Base-by-base conservation (phyloP, 2,888 invertebrate genomes). In the Campaea margaritaria region DNA sequence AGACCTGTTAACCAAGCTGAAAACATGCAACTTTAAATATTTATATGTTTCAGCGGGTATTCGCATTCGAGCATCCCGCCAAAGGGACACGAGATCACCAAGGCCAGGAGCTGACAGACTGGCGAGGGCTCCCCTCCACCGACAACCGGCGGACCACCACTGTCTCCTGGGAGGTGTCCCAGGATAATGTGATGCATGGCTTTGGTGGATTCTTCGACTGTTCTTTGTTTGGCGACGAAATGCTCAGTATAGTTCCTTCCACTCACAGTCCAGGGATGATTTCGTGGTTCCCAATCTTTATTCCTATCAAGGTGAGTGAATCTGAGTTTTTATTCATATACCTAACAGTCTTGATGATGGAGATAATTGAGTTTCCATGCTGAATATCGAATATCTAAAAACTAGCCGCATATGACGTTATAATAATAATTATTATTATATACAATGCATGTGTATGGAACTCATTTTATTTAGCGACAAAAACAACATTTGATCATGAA, bases 281-380 rank as follows among this genome's bases (percentile, higher is more conserved):
- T 77, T 98, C 98, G 64, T 99, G 99, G 99, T 99, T 99, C 85
- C 99, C 99, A 7, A 97, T 99, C 67, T 96, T 96, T 74, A 98
- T 99, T 81, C 99, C 99, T 9, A 94, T 98, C 45, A 93, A 94
- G 89, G 97, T 96, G 89, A 52, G 42, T 53, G 15, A 15, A 42
- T 42, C n/a, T n/a, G n/a, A n/a, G n/a, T n/a, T n/a, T n/a, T n/a
- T n/a, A n/a, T n/a, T n/a, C n/a, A n/a, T n/a, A n/a, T n/a, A n/a
- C n/a, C n/a, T n/a, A n/a, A n/a, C n/a, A n/a, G n/a, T n/a, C n/a
- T n/a, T n/a, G n/a, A n/a, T n/a, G n/a, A n/a, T n/a, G n/a, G n/a
- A n/a, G n/a, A n/a, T n/a, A n/a, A n/a, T n/a, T n/a, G n/a, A n/a
- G n/a, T n/a, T n/a, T n/a, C n/a, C n/a, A n/a, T n/a, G n/a, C n/a